A percentile compares a stretch with the other conserved stretches of the same genome.
Conservation (phyloP, 1,140 invertebrate genomes). For the Lordiphosa stackelbergi region DNA sequence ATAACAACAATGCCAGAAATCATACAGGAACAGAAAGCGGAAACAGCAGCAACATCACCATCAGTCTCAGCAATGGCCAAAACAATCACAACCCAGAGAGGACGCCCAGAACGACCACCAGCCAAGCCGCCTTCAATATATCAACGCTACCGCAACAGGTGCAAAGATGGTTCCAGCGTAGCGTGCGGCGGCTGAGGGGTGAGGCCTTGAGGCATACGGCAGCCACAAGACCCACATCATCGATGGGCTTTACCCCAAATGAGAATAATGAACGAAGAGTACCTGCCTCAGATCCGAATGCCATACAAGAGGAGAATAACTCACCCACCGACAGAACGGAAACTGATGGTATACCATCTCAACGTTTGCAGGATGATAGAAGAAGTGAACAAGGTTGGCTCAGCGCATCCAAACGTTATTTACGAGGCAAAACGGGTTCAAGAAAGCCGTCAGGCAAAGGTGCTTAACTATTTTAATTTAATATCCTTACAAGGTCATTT, state of each 20-base stretch:
- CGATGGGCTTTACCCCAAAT: conserved; percentile 9
- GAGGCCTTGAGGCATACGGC: conserved; percentile 48
- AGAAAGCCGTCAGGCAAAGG: no score
- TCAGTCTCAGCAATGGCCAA: background rate
- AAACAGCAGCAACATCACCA: conserved; percentile 5
- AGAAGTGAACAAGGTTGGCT: background rate
- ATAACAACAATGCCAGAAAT: conserved; percentile 32
- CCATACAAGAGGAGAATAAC: conserved; percentile 1
- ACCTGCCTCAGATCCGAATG: background rate
- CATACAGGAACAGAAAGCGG: conserved; percentile 19
- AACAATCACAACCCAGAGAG: background rate
- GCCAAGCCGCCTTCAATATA: background rate
- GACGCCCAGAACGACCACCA: background rate
- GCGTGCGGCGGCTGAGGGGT: conserved; percentile 35
- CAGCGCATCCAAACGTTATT: background rate
- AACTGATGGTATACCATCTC: background rate
- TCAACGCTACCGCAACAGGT: conserved; percentile 18
- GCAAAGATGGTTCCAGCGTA: conserved; percentile 25
- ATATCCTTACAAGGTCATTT: no score
- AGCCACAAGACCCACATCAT: conserved; percentile 35
- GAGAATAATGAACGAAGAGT: background rate
- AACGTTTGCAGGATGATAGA: background rate
- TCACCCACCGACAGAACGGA: background rate
- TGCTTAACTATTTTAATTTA: no score
- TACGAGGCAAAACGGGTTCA: background rate